Evolutionary conservation across 2,113 vertebrate species (phyloP), one percentile per base, ranked within the genome.

Genomic region (Ia io): DNA sequence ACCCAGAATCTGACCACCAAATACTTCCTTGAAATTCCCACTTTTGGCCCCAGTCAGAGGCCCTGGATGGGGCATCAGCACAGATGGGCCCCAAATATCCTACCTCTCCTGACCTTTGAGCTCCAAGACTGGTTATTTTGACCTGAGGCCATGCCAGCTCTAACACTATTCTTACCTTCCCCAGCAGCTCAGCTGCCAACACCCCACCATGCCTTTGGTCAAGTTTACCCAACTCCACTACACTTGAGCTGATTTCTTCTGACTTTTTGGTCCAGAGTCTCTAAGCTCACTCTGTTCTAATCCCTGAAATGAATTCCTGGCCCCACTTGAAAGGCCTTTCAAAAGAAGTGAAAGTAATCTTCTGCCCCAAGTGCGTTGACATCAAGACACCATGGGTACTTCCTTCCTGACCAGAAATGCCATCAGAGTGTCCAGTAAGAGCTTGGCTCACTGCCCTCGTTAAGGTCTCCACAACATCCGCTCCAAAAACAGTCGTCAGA

Each of bases 251-350:
- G 56, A 95, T 95, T 87, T 94, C 85, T 69, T 92, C 88, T 88
- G 87, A 85, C 42, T 76, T 80, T 93, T 85, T 88, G 14, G 61
- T 90, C 69, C 51, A 28, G 70, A 88, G 32, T 74, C 74, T 94
- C 80, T 96, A 95, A 91, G 83, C 80, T 97, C 71, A 56, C 71
- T 53, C 94, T 71, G 92, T 61, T 70, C 78, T 82, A 95, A 92
- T 96, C 84, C 63, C 77, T 97, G 84, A 93, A 96, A 96, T 83
- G 35, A 70, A 97, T 96, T 95, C 69, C 86, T 97, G 94, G 93
- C 88, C 70, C 44, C 51, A 73, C 92, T 96, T 97, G 77, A 97
- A 96, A 97, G 86, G 32, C 63, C 51, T 94, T 90, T 95, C 71
- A 77, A 53, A 56, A 35, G 76, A 59, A 93, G 69, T 94, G 90